Evolutionary conservation across 2,888 invertebrate genomes (phyloP).

Genomic region (Phyto melanocephala): DNA sequence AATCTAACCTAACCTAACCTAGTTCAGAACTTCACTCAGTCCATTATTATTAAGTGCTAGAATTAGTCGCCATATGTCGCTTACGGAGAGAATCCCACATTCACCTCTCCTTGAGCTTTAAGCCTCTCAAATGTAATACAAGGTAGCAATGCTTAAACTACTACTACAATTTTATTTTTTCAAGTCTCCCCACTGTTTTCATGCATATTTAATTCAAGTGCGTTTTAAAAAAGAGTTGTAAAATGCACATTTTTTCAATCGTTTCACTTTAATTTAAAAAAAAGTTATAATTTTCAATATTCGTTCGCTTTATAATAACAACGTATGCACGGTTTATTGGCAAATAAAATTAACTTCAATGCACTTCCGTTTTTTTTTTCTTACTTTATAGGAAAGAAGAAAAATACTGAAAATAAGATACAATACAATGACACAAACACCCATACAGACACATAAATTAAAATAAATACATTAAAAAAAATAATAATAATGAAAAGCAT

Average conservation of each 20-base stretch:
- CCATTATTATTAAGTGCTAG: too few species aligned
- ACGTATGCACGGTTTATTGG: constrained; percentile 12
- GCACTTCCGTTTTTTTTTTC: constrained; percentile 43
- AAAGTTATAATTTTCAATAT: constrained; percentile 3
- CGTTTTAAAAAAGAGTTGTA: background rate
- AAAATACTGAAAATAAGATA: background rate
- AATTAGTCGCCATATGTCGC: too few species aligned
- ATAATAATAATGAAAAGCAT: background rate
- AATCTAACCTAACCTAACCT: too few species aligned
- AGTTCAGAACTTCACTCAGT: too few species aligned
- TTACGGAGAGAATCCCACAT: too few species aligned
- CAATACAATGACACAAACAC: background rate
- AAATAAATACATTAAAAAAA: background rate
- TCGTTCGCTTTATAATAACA: background rate
- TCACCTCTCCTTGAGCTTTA: too few species aligned
- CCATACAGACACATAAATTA: constrained; percentile 22
- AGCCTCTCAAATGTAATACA: too few species aligned
- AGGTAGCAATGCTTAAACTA: too few species aligned
- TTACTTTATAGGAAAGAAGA: background rate
- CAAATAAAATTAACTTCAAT: constrained; percentile 60
- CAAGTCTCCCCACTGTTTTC: background rate
- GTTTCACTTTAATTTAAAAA: constrained; percentile 11
- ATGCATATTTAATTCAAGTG: constrained; percentile 16
- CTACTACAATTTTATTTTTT: too few species aligned
- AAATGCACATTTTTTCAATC: background rate